Evolutionary conservation across 1,140 invertebrate genomes (phyloP), one percentile per base, ranked within the genome.

Genomic region (Piezodorus guildinii): DNA sequence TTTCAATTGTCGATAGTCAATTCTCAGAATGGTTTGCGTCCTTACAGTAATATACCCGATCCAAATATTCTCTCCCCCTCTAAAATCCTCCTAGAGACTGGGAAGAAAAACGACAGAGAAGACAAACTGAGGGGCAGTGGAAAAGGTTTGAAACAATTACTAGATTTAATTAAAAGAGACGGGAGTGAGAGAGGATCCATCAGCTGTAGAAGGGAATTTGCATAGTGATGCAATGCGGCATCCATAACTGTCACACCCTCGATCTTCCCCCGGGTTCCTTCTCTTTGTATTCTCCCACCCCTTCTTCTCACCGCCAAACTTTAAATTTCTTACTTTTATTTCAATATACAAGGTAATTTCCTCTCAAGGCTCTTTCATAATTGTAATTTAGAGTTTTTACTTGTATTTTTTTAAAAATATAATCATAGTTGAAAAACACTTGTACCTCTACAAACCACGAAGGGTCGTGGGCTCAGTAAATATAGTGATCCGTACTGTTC

Each of bases 191-290:
- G 27, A 30, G 30, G 4, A 60, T 60, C 58, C 58, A 60, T 60
- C 58, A 60, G 27, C 1, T n/a, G 2, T 12, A 10, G 6, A 6
- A 19, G 39, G 9, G 25, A 15, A 60, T 60, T 60, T 60, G 17
- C 58, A 60, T 60, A 60, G 58, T 60, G 58, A 60, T 60, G 58
- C 58, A 60, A 60, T 60, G 58, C 58, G 30, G 58, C 58, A 60
- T 60, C 58, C 27, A 60, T 60, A 60, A 60, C 58, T 60, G 58
- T 60, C 58, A 60, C 58, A 60, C 10, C 25, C 23, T 15, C 58
- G 16, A 30, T 60, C 30, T 60, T 39, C 27, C 6, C n/a, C 46
- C 27, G 8, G 27, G 3, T 30, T 30, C 3, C 27, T 30, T 30
- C 27, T 30, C 27, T 30, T 3, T n/a, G n/a, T n/a, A n/a, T n/a